A percentile compares a stretch with the other conserved stretches of the same genome.
These are phyloP conservation scores for Bolinopsis microptera DNA, from an alignment of 37 sponge, comb jelly and placozoan species.

Conservation along the genomic window DNA sequence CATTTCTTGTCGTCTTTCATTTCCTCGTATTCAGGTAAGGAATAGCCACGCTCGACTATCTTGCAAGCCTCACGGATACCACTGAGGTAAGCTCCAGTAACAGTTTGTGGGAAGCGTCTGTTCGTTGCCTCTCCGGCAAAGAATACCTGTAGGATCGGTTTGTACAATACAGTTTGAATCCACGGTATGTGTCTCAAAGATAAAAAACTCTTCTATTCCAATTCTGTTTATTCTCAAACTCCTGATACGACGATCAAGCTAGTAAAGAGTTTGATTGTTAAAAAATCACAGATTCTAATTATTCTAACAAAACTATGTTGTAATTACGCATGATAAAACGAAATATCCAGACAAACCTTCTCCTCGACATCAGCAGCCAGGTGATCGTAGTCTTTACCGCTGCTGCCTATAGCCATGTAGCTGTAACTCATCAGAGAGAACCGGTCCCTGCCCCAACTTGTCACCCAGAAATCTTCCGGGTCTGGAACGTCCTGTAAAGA, in stretches of 20 bases:
- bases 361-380: constrained; percentile 74
- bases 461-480: constrained; percentile 69
- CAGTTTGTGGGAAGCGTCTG: constrained; percentile 84
- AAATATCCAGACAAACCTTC: no score
- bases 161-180: no score
- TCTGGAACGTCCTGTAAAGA: constrained; percentile 71
- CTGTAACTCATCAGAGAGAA: constrained; percentile 83
- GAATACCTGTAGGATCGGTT: constrained; percentile 69
- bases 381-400: constrained; percentile 78
- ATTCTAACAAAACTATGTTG: no score
- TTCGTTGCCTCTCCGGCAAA: constrained; percentile 97
- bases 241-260: no score
- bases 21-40: constrained; percentile 13
- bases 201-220: no score
- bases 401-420: constrained; percentile 77
- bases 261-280: no score
- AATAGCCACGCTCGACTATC: constrained; percentile 72
- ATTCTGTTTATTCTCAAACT: no score
- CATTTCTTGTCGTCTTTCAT: not conserved
- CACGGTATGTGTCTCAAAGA: no score
- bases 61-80: constrained; percentile 87
- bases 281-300: no score
- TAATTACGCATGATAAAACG: no score
- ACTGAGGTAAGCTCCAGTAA: constrained; percentile 89
- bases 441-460: constrained; percentile 78